These are phyloP conservation scores for Sturmia bella DNA, from an alignment of 2,888 invertebrate species.

Conservation along the genomic window DNA sequence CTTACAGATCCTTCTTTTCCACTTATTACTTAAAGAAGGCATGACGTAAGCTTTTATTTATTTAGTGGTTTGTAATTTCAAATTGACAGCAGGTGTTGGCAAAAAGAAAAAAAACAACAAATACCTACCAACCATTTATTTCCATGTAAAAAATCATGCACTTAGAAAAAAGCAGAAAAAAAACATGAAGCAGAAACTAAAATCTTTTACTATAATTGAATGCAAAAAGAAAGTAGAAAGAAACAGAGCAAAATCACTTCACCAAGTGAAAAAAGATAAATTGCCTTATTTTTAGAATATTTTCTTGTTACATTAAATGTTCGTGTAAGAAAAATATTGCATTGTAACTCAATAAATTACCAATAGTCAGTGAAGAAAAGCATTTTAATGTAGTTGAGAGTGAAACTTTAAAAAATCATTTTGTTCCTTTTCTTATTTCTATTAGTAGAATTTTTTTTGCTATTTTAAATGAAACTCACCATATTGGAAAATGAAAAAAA, in stretches of 20 bases:
- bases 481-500: constrained; percentile 7
- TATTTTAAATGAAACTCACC: constrained; percentile 37
- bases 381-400: neutral
- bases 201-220: constrained; percentile 67
- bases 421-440: neutral
- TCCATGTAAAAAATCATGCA: constrained; percentile 36
- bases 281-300: constrained; percentile 33
- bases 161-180: neutral
- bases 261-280: constrained; percentile 47
- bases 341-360: constrained; percentile 60
- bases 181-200: constrained; percentile 9
- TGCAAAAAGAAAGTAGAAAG: constrained; percentile 36
- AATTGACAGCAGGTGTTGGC: constrained; percentile 69
- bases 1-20: neutral
- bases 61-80: constrained; percentile 68
- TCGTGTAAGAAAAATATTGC: constrained; percentile 3
- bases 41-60: constrained; percentile 67
- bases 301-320: neutral
- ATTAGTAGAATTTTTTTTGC: constrained; percentile 6
- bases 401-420: neutral
- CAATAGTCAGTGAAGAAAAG: neutral
- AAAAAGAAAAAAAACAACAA: constrained; percentile 28
- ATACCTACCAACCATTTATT: constrained; percentile 13
- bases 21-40: constrained; percentile 40
- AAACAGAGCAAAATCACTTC: neutral